Conservation (phyloP, 2,113 vertebrate genomes). For the Sinocyclocheilus rhinocerous region DNA sequence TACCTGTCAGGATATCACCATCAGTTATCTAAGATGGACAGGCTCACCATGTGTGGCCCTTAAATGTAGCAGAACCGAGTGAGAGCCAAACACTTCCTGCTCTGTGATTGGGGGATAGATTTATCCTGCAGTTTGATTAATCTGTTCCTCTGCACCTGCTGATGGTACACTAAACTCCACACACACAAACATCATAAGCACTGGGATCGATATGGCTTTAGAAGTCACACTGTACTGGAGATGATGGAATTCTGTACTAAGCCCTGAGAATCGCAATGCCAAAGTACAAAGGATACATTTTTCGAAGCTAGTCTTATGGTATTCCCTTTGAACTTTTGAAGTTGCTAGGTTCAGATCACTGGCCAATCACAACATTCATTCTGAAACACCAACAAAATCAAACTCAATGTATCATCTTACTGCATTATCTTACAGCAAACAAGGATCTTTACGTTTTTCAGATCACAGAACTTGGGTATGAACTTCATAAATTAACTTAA, state of each 20-base stretch:
- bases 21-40: slow-evolving; percentile 29
- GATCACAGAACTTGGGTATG: not conserved
- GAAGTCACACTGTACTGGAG: slow-evolving; percentile 22
- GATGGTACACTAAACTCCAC: slow-evolving; percentile 63
- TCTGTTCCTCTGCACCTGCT: slow-evolving; percentile 53
- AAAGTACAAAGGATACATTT: slow-evolving; percentile 16
- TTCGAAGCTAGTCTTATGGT: slow-evolving; percentile 6
- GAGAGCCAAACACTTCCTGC: slow-evolving; percentile 10
- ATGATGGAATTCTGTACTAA: slow-evolving; percentile 10
- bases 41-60: slow-evolving; percentile 21
- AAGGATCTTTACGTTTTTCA: not conserved
- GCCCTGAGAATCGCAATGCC: slow-evolving; percentile 42
- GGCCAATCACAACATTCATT: too few relatives aligned
- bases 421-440: not conserved
- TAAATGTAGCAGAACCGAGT: slow-evolving; percentile 14
- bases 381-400: too few relatives aligned
- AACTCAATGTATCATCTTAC: too few relatives aligned
- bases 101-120: slow-evolving; percentile 31
- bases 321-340: slow-evolving; percentile 14
- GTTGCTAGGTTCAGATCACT: not conserved
- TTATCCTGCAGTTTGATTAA: slow-evolving; percentile 52
- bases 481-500: not conserved
- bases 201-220: slow-evolving; percentile 59
- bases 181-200: slow-evolving; percentile 53
- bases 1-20: slow-evolving; percentile 2